Evolutionary conservation across 2,113 vertebrate genomes (phyloP), one percentile per base, ranked within the genome.

Genomic region (Heterocephalus glaber): DNA sequence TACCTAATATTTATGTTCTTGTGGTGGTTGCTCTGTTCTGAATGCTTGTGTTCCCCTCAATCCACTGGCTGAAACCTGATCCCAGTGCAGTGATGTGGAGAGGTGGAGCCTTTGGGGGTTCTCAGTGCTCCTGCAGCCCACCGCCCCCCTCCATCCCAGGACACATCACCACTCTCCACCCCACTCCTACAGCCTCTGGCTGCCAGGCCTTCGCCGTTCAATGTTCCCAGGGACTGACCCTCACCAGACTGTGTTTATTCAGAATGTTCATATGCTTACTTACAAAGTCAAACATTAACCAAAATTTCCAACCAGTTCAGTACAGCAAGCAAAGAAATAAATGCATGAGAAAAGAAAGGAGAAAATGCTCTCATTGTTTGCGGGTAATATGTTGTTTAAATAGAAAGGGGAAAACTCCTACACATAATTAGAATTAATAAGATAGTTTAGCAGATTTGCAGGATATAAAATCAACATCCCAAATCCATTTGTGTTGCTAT

Each of bases 321-420:
- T 13, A 68, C 56, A 56, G 16, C 28, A 74, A 89, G 38, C 56
- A 44, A 61, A n/a, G 26, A 52, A 87, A 47, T 8, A 74, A 76
- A 56, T 28, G 12, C 5, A 0, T 4, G 7, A 30, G 30, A 58
- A 47, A 44, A 6, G 10, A 17, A 54, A 20, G 49, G 61, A 47
- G 19, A 28, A n/a, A 30, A 76, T 2, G 8, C 2, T 2, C 1
- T 20, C n/a, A 8, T 11, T 26, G 3, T 82, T 54, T 24, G 7
- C 26, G 30, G 49, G 22, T 76, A 7, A 54, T 3, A 9, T 2
- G 1, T 3, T 33, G 38, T 35, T 63, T 52, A 80, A 89, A 24
- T 17, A 58, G 61, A 92, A 58, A 33, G 33, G n/a, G 65, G 19
- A 41, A 60, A 20, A 72, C 28, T 17, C 35, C 2, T 5, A 52